A percentile compares a stretch with the other conserved stretches of the same genome.
Conservation (phyloP, 2,888 invertebrate genomes). For the Ochropleura plecta region DNA sequence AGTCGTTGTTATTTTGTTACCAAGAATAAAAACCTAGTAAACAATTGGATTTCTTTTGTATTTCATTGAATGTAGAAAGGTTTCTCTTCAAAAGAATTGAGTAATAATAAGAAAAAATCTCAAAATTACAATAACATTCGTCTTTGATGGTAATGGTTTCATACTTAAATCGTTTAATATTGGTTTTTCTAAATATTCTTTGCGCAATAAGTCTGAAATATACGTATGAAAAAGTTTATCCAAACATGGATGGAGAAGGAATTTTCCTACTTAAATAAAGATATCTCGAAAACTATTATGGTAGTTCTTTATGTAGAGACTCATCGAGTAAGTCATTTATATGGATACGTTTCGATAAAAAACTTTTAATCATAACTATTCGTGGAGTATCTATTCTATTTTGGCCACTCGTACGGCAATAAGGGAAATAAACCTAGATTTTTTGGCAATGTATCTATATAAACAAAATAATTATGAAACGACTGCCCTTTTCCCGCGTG, state of each 20-base stretch:
- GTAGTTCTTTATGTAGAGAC: constrained; percentile 1
- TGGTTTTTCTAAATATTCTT: neutral
- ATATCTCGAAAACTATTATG: neutral
- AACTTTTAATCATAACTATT: neutral
- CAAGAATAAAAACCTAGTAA: constrained; percentile 20
- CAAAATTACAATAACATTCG: constrained; percentile 4
- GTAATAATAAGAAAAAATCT: constrained; percentile 22
- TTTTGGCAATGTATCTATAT: neutral
- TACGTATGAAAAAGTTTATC: neutral
- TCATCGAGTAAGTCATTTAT: constrained; percentile 1
- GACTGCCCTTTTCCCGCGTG: neutral
- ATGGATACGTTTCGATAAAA: constrained; percentile 1
- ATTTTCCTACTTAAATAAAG: neutral
- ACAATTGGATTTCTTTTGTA: constrained; percentile 28
- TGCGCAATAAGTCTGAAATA: neutral
- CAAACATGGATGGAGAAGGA: neutral
- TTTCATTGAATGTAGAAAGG: constrained; percentile 16
- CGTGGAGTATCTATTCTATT: neutral
- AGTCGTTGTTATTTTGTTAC: constrained; percentile 31
- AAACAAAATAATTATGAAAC: neutral
- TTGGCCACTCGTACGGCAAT: neutral
- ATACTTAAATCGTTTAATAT: neutral
- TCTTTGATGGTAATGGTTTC: constrained; percentile 22
- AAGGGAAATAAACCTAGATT: neutral
- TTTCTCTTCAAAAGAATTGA: constrained; percentile 33